phyloP scores from a whole-genome alignment of 2,888 invertebrate genomes.

The Caenorhabditis uteleia region DNA sequence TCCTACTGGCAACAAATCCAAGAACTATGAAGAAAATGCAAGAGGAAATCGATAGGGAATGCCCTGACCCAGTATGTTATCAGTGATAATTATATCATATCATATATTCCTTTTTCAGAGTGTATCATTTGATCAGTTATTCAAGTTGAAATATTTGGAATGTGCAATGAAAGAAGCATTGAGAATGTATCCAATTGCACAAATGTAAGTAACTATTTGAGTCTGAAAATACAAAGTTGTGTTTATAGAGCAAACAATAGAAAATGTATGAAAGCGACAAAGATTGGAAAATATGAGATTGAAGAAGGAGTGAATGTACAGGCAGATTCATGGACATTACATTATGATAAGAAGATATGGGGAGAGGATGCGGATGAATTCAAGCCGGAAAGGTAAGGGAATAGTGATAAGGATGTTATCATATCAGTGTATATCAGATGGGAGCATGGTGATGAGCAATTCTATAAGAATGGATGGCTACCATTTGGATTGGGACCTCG shows the following conservation, averaged over 20 bases:
- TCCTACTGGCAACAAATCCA: slow-evolving; percentile 71
- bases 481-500: slow-evolving; percentile 53
- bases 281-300: slow-evolving; percentile 52
- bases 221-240: too few species aligned
- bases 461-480: too few species aligned
- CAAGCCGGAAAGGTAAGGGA: slow-evolving; percentile 32
- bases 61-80: slow-evolving; percentile 8
- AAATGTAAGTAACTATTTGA: slow-evolving; percentile 46
- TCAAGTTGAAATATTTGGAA: slow-evolving; percentile 46
- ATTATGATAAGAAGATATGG: slow-evolving; percentile 18
- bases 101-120: slow-evolving; percentile 13
- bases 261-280: slow-evolving; percentile 39
- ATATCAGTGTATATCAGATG: too few species aligned
- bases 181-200: slow-evolving; percentile 39
- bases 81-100: neutral
- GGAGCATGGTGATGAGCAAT: slow-evolving; percentile 18
- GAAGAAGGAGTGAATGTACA: slow-evolving; percentile 37
- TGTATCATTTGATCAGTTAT: slow-evolving; percentile 34
- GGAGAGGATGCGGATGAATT: slow-evolving; percentile 48
- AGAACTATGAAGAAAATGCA: slow-evolving; percentile 33
- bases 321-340: slow-evolving; percentile 34
- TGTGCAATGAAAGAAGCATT: slow-evolving; percentile 47
- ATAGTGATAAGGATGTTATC: slow-evolving; percentile 6
- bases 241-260: slow-evolving; percentile 34
- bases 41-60: slow-evolving; percentile 34